These are phyloP conservation scores for Pseudorectes ferrugineus DNA, from an alignment of 2,113 vertebrate species.

Conservation along the genomic window DNA sequence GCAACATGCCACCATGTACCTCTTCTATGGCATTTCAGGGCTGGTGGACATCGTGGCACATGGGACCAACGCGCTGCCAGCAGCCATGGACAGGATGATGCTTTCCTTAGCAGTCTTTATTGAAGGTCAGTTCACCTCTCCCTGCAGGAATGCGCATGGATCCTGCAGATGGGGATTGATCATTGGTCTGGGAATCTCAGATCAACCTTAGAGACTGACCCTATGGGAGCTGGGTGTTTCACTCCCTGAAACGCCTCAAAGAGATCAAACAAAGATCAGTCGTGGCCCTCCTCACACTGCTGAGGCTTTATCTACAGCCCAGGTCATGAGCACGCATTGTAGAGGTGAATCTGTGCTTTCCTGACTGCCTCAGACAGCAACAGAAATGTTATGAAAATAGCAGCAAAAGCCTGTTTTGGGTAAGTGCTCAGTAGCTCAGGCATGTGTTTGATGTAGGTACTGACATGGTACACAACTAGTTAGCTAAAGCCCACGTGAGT, in stretches of 20 bases:
- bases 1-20: slow-evolving; percentile 95
- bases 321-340: rapidly evolving
- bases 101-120: slow-evolving; percentile 87
- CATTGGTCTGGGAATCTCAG: background rate
- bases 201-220: background rate
- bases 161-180: background rate
- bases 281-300: background rate
- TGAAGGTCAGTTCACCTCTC: slow-evolving; percentile 76
- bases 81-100: slow-evolving; percentile 82
- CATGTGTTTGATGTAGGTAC: background rate
- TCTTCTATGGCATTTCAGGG: slow-evolving; percentile 87
- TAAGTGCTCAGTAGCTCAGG: background rate
- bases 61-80: slow-evolving; percentile 74
- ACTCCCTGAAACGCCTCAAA: background rate
- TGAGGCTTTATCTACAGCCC: background rate
- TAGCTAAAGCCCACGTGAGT: background rate
- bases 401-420: background rate
- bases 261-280: background rate
- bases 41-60: slow-evolving; percentile 79
- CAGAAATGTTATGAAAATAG: background rate
- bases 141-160: background rate
- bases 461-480: background rate
- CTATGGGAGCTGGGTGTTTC: background rate
- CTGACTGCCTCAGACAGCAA: background rate
- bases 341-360: background rate